Percentiles rank a stretch among this genome's conserved stretches.
Evolutionary conservation across 2,888 invertebrate species (phyloP).

Genomic region (Anaspis maculata): DNA sequence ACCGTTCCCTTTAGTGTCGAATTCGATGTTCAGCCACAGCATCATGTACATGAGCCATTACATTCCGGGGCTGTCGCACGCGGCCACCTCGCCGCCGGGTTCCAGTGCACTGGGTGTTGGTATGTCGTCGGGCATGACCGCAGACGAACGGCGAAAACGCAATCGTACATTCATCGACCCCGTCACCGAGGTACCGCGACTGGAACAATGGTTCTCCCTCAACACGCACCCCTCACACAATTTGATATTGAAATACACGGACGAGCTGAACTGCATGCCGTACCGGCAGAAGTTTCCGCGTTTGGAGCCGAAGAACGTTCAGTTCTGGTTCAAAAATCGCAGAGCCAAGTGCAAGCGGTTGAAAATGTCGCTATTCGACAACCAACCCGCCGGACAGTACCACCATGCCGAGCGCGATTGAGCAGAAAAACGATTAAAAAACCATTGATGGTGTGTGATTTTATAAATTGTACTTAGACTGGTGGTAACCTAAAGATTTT

Average conservation of each 20-base stretch:
- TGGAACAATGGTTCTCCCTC: slow-evolving; percentile 93
- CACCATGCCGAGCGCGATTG: slow-evolving; percentile 53
- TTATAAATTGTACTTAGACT: slow-evolving; percentile 18
- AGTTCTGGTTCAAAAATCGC: slow-evolving; percentile 99
- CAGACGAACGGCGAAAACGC: slow-evolving; percentile 86
- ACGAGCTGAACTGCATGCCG: slow-evolving; percentile 93
- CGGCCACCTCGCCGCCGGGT: slow-evolving; percentile 49
- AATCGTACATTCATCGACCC: slow-evolving; percentile 99
- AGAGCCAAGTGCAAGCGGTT: slow-evolving; percentile 96
- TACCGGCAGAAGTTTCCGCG: slow-evolving; percentile 97
- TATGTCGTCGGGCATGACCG: slow-evolving; percentile 54
- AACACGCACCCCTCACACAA: slow-evolving; percentile 99
- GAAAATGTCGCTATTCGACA: slow-evolving; percentile 82
- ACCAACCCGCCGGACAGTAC: slow-evolving; percentile 56
- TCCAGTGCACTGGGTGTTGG: slow-evolving; percentile 47
- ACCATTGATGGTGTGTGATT: slow-evolving; percentile 13
- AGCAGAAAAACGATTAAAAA: too few relatives aligned
- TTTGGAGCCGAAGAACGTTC: slow-evolving; percentile 98
- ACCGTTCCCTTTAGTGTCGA: slow-evolving; percentile 72
- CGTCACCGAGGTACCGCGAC: slow-evolving; percentile 89
- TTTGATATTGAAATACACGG: slow-evolving; percentile 94
- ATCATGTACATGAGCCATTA: slow-evolving; percentile 91
- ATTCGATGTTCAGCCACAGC: slow-evolving; percentile 81
- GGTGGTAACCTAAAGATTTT: slow-evolving; percentile 5
- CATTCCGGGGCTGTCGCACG: slow-evolving; percentile 52